Evolutionary conservation across 1,140 invertebrate genomes (phyloP).

Genomic region (Samia ricini): DNA sequence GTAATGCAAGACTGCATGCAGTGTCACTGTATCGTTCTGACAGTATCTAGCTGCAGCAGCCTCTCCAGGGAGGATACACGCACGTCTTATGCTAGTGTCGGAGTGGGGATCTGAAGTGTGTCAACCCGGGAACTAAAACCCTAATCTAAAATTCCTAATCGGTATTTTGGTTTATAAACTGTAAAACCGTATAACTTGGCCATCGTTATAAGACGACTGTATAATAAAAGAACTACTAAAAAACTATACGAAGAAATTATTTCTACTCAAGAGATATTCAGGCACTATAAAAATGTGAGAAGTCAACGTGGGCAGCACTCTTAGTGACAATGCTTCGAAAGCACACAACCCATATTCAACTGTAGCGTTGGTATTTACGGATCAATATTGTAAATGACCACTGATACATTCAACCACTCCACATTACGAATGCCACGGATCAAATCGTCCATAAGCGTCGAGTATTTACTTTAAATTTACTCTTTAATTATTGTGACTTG

Average conservation of each 20-base stretch:
- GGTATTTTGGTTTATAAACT: too few relatives aligned
- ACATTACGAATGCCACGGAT: slow-evolving; percentile 63
- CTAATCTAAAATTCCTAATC: too few relatives aligned
- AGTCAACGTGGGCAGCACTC: background rate
- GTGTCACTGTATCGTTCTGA: too few relatives aligned
- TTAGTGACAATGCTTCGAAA: background rate
- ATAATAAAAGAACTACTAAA: background rate
- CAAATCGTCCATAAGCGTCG: slow-evolving; percentile 64
- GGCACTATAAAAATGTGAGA: background rate
- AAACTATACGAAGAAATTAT: background rate
- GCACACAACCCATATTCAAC: background rate
- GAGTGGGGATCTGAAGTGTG: too few relatives aligned
- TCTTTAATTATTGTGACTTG: slow-evolving; percentile 62
- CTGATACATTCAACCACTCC: slow-evolving; percentile 27
- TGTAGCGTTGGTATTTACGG: background rate
- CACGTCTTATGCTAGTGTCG: too few relatives aligned
- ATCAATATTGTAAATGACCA: background rate
- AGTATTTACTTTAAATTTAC: slow-evolving; percentile 75
- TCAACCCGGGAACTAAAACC: too few relatives aligned
- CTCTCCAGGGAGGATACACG: too few relatives aligned
- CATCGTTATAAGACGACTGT: too few relatives aligned
- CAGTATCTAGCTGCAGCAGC: too few relatives aligned
- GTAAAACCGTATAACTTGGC: too few relatives aligned
- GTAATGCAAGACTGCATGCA: too few relatives aligned
- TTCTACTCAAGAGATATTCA: background rate